Percentiles rank a stretch among this genome's conserved stretches.
Evolutionary conservation across 2,113 vertebrate genomes (phyloP).

Genomic region (Actenoides lindsayi): DNA sequence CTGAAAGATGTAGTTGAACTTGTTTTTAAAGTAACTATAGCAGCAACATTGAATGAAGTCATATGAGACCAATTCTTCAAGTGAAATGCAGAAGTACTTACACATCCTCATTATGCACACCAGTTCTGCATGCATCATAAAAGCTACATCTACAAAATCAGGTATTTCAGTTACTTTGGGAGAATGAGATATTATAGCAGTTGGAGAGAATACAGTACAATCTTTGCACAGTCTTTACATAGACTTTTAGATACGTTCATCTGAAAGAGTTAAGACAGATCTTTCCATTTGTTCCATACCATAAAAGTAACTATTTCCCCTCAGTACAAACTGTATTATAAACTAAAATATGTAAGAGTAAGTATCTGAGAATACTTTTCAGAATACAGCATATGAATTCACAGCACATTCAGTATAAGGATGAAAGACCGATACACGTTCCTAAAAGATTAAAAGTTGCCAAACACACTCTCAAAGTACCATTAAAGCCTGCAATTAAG

Average conservation of each 20-base stretch:
- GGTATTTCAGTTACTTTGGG: neutral
- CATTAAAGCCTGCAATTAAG: neutral
- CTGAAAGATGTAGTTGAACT: neutral
- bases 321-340: neutral
- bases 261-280: neutral
- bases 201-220: neutral
- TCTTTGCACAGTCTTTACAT: neutral
- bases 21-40: neutral
- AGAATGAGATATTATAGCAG: neutral
- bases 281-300: neutral
- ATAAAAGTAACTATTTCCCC: neutral
- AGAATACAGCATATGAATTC: neutral
- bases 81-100: neutral
- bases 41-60: neutral
- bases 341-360: neutral
- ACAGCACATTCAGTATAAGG: neutral
- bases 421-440: neutral
- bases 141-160: neutral
- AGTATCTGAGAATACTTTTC: neutral
- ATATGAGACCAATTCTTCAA: neutral
- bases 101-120: neutral
- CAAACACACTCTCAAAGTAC: neutral
- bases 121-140: neutral
- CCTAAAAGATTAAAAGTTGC: neutral
- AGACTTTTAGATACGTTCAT: neutral